Evolutionary conservation across 2,888 invertebrate genomes (phyloP), one percentile per base, ranked within the genome.

Genomic region (Colletes collaris): DNA sequence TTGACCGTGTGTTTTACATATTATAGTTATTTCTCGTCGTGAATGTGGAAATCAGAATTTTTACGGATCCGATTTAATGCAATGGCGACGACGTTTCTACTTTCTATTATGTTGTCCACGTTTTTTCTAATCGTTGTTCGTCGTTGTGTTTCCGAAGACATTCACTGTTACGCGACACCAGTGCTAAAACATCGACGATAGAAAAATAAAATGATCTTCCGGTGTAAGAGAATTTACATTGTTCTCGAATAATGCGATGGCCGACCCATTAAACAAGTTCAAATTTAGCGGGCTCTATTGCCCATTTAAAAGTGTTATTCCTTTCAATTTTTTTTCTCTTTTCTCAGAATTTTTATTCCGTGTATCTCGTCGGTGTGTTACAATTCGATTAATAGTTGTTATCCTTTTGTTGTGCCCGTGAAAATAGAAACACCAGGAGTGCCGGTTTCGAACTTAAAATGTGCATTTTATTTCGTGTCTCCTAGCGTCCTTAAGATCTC

Each of bases 1-100:
- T 79, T 65, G 59, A 44, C 56, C 63, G 82, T 77, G 76, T 79
- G 71, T 59, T 58, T 44, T 70, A 55, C 62, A 63, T 11, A 40
- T 60, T 67, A 37, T 27, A 27, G 66, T 67, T 55, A 13, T 74
- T 16, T 44, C 52, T 35, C 50, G 55, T 68, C 71, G 84, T 81
- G 83, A 86, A 86, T 84, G 86, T 82, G 84, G 83, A 68, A 82
- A 84, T 83, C 79, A 60, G 58, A 68, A 77, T 86, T 88, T 88
- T 88, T 88, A 88, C 87, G 88, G 88, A 80, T 87, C 75, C 70
- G 78, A 75, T 83, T 77, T 76, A 81, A 81, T 79, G 83, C 84
- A 88, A 88, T 88, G 88, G 88, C 88, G 88, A 86, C 76, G 69
- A 66, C 77, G 79, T 76, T 60, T 63, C 74, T 66, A 79, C 73